Evolutionary conservation across 2,113 vertebrate genomes (phyloP).

Genomic region (Gymnorhina tibicen): DNA sequence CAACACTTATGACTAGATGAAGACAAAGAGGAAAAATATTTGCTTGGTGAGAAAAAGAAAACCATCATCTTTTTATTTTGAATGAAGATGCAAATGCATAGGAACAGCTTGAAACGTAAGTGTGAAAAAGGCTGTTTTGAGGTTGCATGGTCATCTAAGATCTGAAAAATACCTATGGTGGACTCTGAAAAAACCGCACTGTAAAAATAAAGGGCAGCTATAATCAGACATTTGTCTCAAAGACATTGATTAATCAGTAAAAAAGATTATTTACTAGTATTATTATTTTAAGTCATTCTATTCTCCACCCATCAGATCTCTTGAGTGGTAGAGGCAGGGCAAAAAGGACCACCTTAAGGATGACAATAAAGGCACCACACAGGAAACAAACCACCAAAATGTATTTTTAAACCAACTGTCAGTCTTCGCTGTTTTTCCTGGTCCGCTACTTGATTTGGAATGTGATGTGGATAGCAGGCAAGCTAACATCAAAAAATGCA

Average conservation of each 20-base stretch:
- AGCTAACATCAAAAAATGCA: constrained; percentile 35
- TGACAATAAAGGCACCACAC: not conserved
- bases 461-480: not conserved
- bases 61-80: not conserved
- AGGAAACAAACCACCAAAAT: not conserved
- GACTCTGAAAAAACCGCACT: not conserved
- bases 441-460: constrained; percentile 14
- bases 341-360: not conserved
- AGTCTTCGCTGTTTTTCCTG: not conserved
- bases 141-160: not conserved
- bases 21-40: not conserved
- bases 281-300: not conserved
- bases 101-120: not conserved
- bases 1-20: not conserved
- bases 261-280: not conserved
- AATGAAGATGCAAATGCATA: not conserved
- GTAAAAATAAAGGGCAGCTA: not conserved
- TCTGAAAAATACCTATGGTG: not conserved
- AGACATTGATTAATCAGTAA: not conserved
- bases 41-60: not conserved
- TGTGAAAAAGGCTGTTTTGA: not conserved
- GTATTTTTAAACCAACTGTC: not conserved
- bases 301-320: not conserved
- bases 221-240: not conserved
- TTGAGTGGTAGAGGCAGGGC: not conserved